Percentiles rank a stretch among this genome's conserved stretches.
Evolutionary conservation across 2,113 vertebrate genomes (phyloP).

Genomic region (Colossoma macropomum): DNA sequence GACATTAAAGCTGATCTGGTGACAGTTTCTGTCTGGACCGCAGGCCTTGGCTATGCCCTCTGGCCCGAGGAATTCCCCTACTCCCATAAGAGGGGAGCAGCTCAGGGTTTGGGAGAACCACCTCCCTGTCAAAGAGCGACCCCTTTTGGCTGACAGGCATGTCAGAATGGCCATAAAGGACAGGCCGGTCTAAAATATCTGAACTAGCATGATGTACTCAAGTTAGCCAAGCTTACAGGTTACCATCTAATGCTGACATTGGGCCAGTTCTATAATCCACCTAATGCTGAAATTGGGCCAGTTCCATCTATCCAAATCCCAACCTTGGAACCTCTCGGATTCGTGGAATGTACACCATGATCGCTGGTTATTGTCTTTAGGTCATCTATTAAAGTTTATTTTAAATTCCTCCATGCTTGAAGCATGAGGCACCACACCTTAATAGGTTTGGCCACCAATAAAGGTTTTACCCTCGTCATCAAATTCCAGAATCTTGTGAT

Average conservation of each 20-base stretch:
- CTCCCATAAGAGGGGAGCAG: slow-evolving; percentile 43
- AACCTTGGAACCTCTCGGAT: background rate
- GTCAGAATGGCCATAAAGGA: slow-evolving; percentile 4
- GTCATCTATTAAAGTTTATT: background rate
- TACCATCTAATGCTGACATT: background rate
- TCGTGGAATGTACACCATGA: background rate
- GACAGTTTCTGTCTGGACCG: slow-evolving; percentile 59
- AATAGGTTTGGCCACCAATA: too few relatives aligned
- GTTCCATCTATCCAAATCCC: background rate
- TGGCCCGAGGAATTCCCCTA: slow-evolving; percentile 55
- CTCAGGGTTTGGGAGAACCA: slow-evolving; percentile 16
- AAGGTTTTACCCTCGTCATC: too few relatives aligned
- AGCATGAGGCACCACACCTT: slow-evolving; percentile 11
- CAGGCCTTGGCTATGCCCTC: slow-evolving; percentile 53
- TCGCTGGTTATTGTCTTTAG: slow-evolving; percentile 23
- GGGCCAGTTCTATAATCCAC: background rate
- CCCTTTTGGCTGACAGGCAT: slow-evolving; percentile 55
- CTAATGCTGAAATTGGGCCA: background rate
- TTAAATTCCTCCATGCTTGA: too few relatives aligned
- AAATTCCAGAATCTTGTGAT: too few relatives aligned
- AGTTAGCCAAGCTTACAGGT: background rate
- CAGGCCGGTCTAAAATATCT: slow-evolving; percentile 4
- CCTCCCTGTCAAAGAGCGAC: slow-evolving; percentile 59
- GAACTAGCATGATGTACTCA: background rate
- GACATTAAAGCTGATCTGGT: slow-evolving; percentile 56